Base-by-base conservation (phyloP, 1,140 invertebrate species). In the Charaxes varanes region DNA sequence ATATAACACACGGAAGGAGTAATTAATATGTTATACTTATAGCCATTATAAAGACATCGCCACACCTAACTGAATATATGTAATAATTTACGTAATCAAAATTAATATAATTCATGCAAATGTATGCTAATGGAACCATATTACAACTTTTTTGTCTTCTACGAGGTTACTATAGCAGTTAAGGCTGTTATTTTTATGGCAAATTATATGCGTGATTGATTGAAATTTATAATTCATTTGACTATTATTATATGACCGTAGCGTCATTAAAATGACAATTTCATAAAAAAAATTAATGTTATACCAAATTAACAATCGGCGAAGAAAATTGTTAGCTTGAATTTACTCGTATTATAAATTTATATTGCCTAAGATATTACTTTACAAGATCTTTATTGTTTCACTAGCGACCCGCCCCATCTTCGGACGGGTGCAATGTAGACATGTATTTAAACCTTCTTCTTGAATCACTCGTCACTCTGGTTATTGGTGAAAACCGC, bases 61-160 rank as follows among this genome's bases (percentile, higher is more conserved):
- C 48, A 15, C 58, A 45, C 52, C 53, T 47, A 30, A 28, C 32
- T 30, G 27, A 30, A 41, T 37, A 28, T 31, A 42, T 33, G 30
- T 22, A 46, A 45, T 44, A 51, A 55, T 59, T 61, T 60, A 36
- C 41, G 48, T 51, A 62, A 63, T 51, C 30, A 53, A 63, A n/a
- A 60, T 58, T 53, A 57, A 53, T 60, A 52, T 46, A 55, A 62
- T 54, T 21, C 50, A 66, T 44, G 32, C 43, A 51, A 64, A 68
- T 64, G 18, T 66, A 72, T 72, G 59, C 48, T 57, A 72, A 72
- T 66, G 26, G 53, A 36, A 23, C 23, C 40, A 41, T 55, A 55
- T 61, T 40, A 54, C 50, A 55, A 57, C 48, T 49, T 64, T 31
- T 47, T 54, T 34, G 30, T 60, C 50, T 56, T 44, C 40, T 32